phyloP scores from a whole-genome alignment of 2,797 vertebrate genomes.

The Cichlasoma orientale region DNA sequence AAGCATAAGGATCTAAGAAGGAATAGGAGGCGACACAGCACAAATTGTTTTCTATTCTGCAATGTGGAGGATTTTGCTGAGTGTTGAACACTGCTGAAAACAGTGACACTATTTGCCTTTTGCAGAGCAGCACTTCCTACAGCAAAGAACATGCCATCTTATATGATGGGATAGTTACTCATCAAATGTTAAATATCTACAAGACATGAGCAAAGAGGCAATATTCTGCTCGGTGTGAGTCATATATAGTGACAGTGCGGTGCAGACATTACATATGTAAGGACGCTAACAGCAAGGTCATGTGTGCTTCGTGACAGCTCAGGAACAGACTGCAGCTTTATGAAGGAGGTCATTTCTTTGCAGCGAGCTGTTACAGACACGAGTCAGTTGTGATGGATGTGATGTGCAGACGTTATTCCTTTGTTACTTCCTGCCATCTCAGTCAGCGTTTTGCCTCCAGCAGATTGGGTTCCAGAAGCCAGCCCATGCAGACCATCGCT shows the following conservation, averaged over 20 bases:
- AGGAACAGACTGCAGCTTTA: constrained; percentile 50
- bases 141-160: constrained; percentile 14
- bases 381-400: constrained; percentile 61
- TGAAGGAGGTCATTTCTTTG: constrained; percentile 52
- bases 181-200: constrained; percentile 45
- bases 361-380: constrained; percentile 54
- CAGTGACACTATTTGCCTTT: constrained; percentile 5
- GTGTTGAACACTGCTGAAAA: constrained; percentile 33
- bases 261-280: constrained; percentile 38
- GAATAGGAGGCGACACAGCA: constrained; percentile 66
- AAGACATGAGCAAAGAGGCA: constrained; percentile 16
- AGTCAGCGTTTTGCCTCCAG: constrained; percentile 75
- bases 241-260: neutral
- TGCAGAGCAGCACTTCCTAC: constrained; percentile 9
- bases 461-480: constrained; percentile 77
- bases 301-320: constrained; percentile 38
- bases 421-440: constrained; percentile 70
- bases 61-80: constrained; percentile 52
- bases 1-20: constrained; percentile 61
- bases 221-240: neutral
- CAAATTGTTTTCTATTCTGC: constrained; percentile 63
- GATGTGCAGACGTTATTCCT: constrained; percentile 67
- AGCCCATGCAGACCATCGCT: constrained; percentile 70
- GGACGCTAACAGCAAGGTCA: constrained; percentile 60
- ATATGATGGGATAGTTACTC: constrained; percentile 39